Evolutionary conservation across 2,113 vertebrate species (phyloP).

Genomic region (Leptobrachium ailaonicum): DNA sequence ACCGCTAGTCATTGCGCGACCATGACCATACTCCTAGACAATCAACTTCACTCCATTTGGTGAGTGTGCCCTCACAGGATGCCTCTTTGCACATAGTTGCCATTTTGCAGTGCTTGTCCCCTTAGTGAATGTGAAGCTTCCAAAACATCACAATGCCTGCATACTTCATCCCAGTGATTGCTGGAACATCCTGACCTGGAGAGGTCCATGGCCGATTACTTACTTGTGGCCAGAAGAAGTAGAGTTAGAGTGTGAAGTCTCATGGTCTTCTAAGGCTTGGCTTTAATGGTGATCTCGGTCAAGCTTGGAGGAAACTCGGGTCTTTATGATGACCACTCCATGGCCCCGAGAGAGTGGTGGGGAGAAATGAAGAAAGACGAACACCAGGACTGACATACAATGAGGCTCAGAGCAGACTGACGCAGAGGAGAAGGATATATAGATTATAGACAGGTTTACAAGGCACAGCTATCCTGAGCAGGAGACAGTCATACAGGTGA

Average conservation of each 20-base stretch:
- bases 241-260: neutral
- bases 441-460: neutral
- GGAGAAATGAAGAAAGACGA: neutral
- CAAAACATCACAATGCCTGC: no score
- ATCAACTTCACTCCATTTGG: no score
- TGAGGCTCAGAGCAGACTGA: neutral
- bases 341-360: neutral
- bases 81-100: no score
- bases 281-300: neutral
- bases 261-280: neutral
- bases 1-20: no score
- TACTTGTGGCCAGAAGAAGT: slow-evolving; percentile 12
- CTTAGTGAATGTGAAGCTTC: no score
- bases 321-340: neutral
- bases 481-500: neutral
- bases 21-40: no score
- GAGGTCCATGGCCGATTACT: neutral
- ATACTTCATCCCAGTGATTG: no score
- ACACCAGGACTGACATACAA: neutral
- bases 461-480: neutral
- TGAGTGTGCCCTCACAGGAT: no score
- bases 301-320: neutral
- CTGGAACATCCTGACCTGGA: neutral
- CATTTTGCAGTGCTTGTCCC: no score
- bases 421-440: neutral